Evolutionary conservation across 2,113 vertebrate species (phyloP).

Genomic region (Cairina moschata): DNA sequence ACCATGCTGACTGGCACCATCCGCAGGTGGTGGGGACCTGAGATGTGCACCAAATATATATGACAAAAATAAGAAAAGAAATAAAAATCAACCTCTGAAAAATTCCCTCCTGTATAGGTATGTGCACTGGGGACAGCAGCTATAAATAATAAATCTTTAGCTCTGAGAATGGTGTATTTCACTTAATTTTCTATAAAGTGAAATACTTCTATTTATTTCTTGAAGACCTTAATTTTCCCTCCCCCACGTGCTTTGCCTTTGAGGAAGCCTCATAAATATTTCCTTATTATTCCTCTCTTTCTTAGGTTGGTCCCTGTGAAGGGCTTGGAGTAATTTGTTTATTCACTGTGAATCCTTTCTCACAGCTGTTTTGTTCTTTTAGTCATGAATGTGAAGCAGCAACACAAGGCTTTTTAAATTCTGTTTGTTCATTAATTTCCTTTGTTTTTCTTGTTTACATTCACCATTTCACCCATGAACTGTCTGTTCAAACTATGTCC

Average conservation of each 20-base stretch:
- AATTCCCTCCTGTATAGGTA: background rate
- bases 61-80: background rate
- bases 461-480: background rate
- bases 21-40: background rate
- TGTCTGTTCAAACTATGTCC: background rate
- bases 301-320: background rate
- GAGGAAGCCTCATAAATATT: slow-evolving; percentile 43
- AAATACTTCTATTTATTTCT: slow-evolving; percentile 24
- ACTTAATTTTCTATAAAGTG: slow-evolving; percentile 23
- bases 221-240: background rate
- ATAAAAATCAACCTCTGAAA: background rate
- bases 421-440: background rate
- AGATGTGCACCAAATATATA: background rate
- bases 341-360: background rate
- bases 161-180: background rate
- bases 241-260: background rate
- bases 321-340: slow-evolving; percentile 17
- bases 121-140: background rate
- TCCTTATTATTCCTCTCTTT: background rate
- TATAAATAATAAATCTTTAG: slow-evolving; percentile 22
- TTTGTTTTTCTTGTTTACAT: background rate
- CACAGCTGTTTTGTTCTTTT: background rate
- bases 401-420: background rate
- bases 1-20: background rate
- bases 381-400: background rate